phyloP scores from a whole-genome alignment of 2,113 vertebrate genomes.

The Geococcyx californianus region DNA sequence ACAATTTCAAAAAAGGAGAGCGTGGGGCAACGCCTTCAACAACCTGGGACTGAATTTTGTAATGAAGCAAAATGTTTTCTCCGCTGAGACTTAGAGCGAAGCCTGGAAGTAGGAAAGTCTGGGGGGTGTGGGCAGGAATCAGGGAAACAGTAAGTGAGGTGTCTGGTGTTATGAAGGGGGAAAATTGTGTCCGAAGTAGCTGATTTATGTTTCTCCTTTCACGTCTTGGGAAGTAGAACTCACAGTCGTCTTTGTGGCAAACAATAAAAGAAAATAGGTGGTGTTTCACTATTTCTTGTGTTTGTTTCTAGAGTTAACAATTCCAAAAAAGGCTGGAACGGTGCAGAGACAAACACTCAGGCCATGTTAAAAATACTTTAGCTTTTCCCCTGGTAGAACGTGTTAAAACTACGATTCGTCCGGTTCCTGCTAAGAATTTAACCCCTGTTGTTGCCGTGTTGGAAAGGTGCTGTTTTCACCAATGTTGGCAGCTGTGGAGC shows the following conservation, averaged over 20 bases:
- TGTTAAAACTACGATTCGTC: background rate
- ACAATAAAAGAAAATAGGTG: slow-evolving; percentile 57
- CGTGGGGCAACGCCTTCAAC: background rate
- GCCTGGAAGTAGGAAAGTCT: background rate
- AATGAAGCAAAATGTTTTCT: background rate
- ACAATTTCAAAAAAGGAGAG: background rate
- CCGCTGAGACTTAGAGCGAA: background rate
- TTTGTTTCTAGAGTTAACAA: slow-evolving; percentile 30
- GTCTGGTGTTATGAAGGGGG: background rate
- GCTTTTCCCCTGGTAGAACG: slow-evolving; percentile 26
- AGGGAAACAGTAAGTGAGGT: background rate
- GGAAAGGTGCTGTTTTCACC: background rate
- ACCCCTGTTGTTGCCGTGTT: background rate
- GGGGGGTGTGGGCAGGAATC: background rate
- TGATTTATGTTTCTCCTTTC: background rate
- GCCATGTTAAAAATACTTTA: slow-evolving; percentile 39
- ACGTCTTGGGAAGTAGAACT: background rate
- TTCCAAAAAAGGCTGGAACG: slow-evolving; percentile 44
- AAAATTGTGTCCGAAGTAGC: background rate
- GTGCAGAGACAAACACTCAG: background rate
- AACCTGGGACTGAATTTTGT: rapidly evolving
- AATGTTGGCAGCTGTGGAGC: rapidly evolving
- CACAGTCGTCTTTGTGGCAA: background rate
- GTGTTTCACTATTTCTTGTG: background rate
- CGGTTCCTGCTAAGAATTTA: background rate